phyloP scores from a whole-genome alignment of 2,888 invertebrate species.

The Encarsia formosa region DNA sequence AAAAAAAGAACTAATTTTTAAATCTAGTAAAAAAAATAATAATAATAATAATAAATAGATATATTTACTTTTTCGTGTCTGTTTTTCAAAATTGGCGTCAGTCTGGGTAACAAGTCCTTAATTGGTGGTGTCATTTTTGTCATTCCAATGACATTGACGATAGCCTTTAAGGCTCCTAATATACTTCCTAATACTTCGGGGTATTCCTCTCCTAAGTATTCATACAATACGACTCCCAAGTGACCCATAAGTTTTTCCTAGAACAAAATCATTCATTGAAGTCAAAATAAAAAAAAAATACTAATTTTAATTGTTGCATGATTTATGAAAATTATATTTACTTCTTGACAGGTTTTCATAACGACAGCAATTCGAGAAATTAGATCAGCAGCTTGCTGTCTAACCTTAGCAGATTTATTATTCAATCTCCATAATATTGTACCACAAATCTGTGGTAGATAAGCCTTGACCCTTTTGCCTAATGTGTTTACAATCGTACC shows the following conservation, averaged over 20 bases:
- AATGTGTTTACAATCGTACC: slow-evolving; percentile 98
- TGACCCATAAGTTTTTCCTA: slow-evolving; percentile 99
- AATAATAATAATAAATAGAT: no score
- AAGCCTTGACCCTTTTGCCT: slow-evolving; percentile 96
- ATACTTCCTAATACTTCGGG: slow-evolving; percentile 98
- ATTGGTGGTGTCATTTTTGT: slow-evolving; percentile 99
- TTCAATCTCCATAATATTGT: slow-evolving; percentile 99
- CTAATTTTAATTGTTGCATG: background rate
- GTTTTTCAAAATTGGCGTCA: slow-evolving; percentile 98
- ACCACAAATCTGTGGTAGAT: slow-evolving; percentile 98
- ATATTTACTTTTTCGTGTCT: slow-evolving; percentile 62
- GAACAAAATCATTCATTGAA: slow-evolving; percentile 25
- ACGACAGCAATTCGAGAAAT: slow-evolving; percentile 97
- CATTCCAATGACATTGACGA: slow-evolving; percentile 99
- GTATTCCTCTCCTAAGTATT: slow-evolving; percentile 98
- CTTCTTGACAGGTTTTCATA: slow-evolving; percentile 99
- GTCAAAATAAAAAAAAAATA: slow-evolving; percentile 2
- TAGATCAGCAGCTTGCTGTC: slow-evolving; percentile 98
- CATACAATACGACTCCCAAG: slow-evolving; percentile 96
- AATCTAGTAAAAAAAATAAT: no score
- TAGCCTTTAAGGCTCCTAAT: slow-evolving; percentile 96
- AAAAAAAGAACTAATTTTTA: no score
- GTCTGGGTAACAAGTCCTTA: slow-evolving; percentile 91
- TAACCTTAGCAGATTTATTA: slow-evolving; percentile 98
- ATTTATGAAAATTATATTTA: slow-evolving; percentile 37